These are phyloP conservation scores for Dryoscopus gambensis DNA, from an alignment of 2,113 vertebrate species.

Conservation along the genomic window DNA sequence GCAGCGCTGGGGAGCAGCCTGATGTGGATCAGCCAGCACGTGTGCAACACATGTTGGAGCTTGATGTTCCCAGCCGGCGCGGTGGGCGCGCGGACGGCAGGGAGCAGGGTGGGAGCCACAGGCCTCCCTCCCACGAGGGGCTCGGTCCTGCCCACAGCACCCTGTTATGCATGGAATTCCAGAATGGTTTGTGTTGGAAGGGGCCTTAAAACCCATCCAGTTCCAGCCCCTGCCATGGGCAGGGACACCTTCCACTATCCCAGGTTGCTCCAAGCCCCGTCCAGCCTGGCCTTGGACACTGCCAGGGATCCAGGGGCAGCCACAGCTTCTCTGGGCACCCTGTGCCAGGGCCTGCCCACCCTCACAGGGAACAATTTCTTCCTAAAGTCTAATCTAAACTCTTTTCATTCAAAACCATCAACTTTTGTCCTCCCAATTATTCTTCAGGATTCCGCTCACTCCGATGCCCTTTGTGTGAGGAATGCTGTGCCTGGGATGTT, in stretches of 20 bases:
- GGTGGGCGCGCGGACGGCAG: neutral
- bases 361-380: fast-evolving
- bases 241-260: fast-evolving
- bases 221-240: neutral
- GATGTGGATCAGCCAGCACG: neutral
- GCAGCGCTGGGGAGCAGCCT: neutral
- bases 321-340: neutral
- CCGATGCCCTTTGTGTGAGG: fast-evolving
- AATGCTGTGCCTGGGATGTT: neutral
- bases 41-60: neutral
- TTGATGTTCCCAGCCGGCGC: neutral
- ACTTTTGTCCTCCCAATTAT: neutral
- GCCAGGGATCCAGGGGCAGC: neutral
- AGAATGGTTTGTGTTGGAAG: neutral
- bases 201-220: fast-evolving
- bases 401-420: neutral
- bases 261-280: fast-evolving
- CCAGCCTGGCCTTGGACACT: neutral
- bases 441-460: fast-evolving
- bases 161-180: fast-evolving
- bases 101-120: fast-evolving
- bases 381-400: neutral
- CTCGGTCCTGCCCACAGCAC: neutral
- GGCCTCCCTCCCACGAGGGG: fast-evolving
- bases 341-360: fast-evolving